These are phyloP conservation scores for Danio rerio DNA, from an alignment of 2,113 vertebrate species.

Conservation along the genomic window GRCz12tu NC_133186.1:19333001-19333500, in stretches of 20 bases:
- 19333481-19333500: too few relatives aligned
- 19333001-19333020: constrained; percentile 31
- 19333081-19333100: constrained; percentile 55
- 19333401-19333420: too few relatives aligned
- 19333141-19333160: background rate
- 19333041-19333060: constrained; percentile 53
- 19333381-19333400: too few relatives aligned
- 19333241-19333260: background rate
- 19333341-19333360: too few relatives aligned
- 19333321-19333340: background rate
- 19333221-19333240: background rate
- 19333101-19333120: constrained; percentile 60
- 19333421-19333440: too few relatives aligned
- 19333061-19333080: constrained; percentile 50
- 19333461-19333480: too few relatives aligned
- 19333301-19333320: background rate
- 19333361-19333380: background rate
- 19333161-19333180: constrained; percentile 5
- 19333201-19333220: background rate
- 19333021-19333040: constrained; percentile 29
- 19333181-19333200: constrained; percentile 9
- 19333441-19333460: too few relatives aligned
- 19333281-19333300: background rate
- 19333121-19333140: constrained; percentile 29
- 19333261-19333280: background rate